Percentiles rank a stretch among this genome's conserved stretches.
Evolutionary conservation across 2,113 vertebrate species (phyloP).

Genomic region (Clupea harengus): DNA sequence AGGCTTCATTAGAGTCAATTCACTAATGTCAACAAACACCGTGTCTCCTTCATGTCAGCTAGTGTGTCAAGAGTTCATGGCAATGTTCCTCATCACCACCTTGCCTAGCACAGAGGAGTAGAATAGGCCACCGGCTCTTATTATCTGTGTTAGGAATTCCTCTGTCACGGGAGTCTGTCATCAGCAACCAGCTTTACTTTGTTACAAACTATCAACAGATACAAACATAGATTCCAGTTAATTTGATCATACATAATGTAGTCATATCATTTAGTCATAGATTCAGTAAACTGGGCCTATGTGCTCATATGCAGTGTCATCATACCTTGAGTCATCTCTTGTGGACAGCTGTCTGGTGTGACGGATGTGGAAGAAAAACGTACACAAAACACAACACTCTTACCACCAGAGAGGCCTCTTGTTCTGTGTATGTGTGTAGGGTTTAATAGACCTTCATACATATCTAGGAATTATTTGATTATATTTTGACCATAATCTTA

Average conservation of each 20-base stretch:
- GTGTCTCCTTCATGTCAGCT: background rate
- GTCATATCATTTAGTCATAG: background rate
- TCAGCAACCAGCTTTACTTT: background rate
- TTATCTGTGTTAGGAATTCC: background rate
- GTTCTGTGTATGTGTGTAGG: no score
- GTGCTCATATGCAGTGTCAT: background rate
- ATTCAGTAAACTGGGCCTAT: background rate
- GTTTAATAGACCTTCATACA: background rate
- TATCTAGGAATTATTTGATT: background rate
- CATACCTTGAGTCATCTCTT: background rate
- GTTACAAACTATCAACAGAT: background rate
- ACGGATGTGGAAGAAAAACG: background rate
- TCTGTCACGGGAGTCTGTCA: background rate
- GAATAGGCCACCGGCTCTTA: background rate
- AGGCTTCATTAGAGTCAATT: conserved; percentile 57
- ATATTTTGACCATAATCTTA: background rate
- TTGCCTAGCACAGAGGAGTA: background rate
- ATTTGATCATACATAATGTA: background rate
- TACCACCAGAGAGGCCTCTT: background rate
- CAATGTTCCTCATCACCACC: background rate
- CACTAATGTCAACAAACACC: background rate
- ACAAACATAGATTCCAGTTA: background rate
- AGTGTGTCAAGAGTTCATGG: background rate
- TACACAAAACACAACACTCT: background rate
- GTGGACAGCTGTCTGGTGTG: background rate